Evolutionary conservation across 2,888 invertebrate species (phyloP).

Genomic region (Stenolophus ochropezus): DNA sequence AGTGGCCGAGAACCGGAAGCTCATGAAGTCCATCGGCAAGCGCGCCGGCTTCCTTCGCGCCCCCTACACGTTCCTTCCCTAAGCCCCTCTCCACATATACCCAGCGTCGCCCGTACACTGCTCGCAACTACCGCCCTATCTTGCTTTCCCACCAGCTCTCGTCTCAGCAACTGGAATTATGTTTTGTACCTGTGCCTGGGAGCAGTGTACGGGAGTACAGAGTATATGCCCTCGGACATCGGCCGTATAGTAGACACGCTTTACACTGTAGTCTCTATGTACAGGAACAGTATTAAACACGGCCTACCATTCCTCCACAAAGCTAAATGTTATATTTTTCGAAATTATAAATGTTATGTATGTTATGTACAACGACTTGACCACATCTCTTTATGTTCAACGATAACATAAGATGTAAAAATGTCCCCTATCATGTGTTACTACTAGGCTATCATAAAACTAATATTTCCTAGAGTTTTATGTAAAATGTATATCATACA

Average conservation of each 20-base stretch:
- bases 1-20: conserved; percentile 83
- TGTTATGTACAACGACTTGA: conserved; percentile 61
- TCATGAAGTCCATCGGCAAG: conserved; percentile 86
- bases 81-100: background rate
- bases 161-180: too few relatives aligned
- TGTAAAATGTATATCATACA: conserved; percentile 57
- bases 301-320: conserved; percentile 63
- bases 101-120: background rate
- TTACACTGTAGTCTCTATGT: conserved; percentile 8
- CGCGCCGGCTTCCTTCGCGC: conserved; percentile 70
- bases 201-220: too few relatives aligned
- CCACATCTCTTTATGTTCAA: conserved; percentile 35
- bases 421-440: conserved; percentile 37
- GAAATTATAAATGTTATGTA: conserved; percentile 62
- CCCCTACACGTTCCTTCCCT: background rate
- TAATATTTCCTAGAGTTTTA: conserved; percentile 45
- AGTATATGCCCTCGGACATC: too few relatives aligned
- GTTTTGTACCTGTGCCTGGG: too few relatives aligned
- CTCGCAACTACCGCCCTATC: too few relatives aligned
- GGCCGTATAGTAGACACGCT: background rate
- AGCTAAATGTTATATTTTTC: conserved; percentile 64
- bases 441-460: conserved; percentile 50
- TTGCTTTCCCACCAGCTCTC: too few relatives aligned
- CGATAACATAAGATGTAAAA: conserved; percentile 28
- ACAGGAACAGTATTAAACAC: conserved; percentile 64